phyloP scores from a whole-genome alignment of 2,113 vertebrate genomes.

The Nyctibius bracteatus region DNA sequence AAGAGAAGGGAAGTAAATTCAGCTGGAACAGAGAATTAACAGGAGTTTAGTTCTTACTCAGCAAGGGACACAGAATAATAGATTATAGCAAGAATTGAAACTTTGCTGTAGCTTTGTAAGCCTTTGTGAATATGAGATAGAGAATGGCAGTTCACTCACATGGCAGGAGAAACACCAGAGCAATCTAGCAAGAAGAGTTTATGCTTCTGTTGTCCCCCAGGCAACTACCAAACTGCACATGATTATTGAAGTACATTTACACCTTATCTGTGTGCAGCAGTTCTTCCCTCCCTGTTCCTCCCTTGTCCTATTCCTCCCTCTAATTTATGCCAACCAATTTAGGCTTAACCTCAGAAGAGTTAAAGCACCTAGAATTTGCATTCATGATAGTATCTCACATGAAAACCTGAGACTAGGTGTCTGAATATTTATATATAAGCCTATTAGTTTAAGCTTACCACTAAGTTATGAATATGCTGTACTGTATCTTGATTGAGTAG shows the following conservation, averaged over 20 bases:
- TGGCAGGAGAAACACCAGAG: not conserved
- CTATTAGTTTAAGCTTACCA: conserved; percentile 54
- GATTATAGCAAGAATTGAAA: not conserved
- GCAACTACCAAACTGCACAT: not conserved
- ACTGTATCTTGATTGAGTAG: conserved; percentile 67
- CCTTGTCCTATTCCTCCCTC: not conserved
- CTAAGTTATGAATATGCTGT: conserved; percentile 68
- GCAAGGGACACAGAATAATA: not conserved
- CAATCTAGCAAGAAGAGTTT: not conserved
- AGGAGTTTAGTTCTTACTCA: not conserved
- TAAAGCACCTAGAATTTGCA: not conserved
- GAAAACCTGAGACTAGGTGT: not conserved
- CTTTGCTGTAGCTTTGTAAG: not conserved
- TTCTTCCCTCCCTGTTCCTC: not conserved
- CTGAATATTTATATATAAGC: not conserved
- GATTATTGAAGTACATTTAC: not conserved
- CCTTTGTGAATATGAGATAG: not conserved
- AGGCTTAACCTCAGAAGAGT: not conserved
- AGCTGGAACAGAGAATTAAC: not conserved
- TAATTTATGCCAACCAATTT: not conserved
- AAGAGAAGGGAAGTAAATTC: not conserved
- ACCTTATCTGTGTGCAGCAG: not conserved
- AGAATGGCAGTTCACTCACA: not conserved
- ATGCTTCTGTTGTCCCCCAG: not conserved
- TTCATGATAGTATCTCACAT: not conserved